Evolutionary conservation across 2,113 vertebrate genomes (phyloP).

Genomic region (Alces alces): DNA sequence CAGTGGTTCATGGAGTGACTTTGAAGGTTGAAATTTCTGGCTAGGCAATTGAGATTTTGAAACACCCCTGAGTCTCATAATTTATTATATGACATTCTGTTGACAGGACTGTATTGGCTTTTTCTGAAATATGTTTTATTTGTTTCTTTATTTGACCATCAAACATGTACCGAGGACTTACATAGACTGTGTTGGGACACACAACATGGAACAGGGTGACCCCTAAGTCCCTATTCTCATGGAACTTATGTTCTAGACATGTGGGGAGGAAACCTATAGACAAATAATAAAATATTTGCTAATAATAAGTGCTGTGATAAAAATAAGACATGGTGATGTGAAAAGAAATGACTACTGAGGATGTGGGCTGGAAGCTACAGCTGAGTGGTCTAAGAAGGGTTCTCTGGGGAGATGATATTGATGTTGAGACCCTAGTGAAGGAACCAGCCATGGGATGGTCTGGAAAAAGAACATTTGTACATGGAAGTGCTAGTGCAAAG

Average conservation of each 20-base stretch:
- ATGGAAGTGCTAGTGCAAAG: not conserved
- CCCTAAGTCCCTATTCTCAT: not conserved
- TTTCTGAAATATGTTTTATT: not conserved
- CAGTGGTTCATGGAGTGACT: not conserved
- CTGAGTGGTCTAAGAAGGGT: not conserved
- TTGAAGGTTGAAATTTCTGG: not conserved
- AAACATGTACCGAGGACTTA: not conserved
- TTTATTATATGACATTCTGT: not conserved
- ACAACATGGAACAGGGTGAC: not conserved
- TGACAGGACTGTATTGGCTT: not conserved
- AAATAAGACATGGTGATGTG: not conserved
- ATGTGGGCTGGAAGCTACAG: rapidly evolving
- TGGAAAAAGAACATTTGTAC: not conserved
- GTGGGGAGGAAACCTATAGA: not conserved
- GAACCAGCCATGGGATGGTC: not conserved
- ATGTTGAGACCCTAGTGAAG: not conserved
- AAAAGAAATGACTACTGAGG: not conserved
- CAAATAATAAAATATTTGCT: not conserved
- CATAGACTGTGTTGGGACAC: not conserved
- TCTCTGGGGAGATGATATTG: not conserved
- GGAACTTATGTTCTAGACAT: not conserved
- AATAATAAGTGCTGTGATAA: not conserved
- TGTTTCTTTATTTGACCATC: not conserved
- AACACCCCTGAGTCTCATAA: not conserved
- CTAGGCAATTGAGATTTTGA: not conserved